phyloP scores from a whole-genome alignment of 2,888 invertebrate genomes.

The Rhagonycha fulva region DNA sequence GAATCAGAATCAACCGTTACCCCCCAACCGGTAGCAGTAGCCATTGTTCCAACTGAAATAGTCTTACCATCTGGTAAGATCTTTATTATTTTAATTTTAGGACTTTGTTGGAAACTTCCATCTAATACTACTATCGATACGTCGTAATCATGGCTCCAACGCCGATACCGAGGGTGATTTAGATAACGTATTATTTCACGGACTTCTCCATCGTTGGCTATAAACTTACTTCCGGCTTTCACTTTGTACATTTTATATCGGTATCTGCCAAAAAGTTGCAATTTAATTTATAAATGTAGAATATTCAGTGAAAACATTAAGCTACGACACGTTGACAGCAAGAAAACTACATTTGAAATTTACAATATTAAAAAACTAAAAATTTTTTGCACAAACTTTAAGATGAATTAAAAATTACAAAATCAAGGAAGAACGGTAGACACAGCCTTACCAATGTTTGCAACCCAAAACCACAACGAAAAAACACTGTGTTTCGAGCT shows the following conservation, averaged over 20 bases:
- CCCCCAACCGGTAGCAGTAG: not conserved
- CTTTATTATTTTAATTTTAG: not conserved
- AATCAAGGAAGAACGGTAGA: too few relatives aligned
- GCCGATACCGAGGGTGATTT: not conserved
- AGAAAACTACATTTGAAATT: too few relatives aligned
- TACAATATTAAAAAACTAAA: too few relatives aligned
- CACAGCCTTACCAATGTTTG: too few relatives aligned
- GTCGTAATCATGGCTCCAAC: not conserved
- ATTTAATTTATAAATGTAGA: too few relatives aligned
- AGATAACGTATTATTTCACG: not conserved
- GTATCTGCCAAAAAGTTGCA: not conserved
- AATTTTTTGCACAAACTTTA: too few relatives aligned
- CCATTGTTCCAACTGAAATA: not conserved
- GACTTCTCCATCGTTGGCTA: not conserved
- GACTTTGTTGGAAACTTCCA: not conserved
- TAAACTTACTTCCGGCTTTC: not conserved
- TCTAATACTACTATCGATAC: not conserved
- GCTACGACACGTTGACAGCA: too few relatives aligned
- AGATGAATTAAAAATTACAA: too few relatives aligned
- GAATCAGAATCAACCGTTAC: too few relatives aligned
- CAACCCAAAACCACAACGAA: too few relatives aligned
- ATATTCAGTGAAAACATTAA: too few relatives aligned
- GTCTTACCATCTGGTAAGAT: not conserved
- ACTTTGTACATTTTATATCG: not conserved
- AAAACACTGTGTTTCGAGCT: too few relatives aligned